Conservation (phyloP, 2,888 invertebrate genomes). For the Cosmia trapezina region DNA sequence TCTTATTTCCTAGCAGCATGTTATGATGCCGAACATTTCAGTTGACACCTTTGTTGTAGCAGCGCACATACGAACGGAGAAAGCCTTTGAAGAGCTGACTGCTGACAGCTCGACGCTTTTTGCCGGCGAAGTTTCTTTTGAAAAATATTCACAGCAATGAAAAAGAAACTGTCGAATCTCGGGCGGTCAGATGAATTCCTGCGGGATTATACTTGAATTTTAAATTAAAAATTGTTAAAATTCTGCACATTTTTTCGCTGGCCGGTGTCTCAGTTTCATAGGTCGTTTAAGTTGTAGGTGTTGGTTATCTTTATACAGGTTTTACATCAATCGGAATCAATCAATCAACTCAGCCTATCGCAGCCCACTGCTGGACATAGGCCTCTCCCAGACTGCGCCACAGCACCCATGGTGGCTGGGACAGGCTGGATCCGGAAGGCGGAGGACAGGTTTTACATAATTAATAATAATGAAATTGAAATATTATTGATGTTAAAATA, state of each 20-base stretch:
- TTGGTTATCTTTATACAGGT: no score
- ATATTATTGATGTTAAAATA: not conserved
- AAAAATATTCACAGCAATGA: slow-evolving; percentile 16
- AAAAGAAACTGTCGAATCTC: slow-evolving; percentile 21
- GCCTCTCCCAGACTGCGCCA: no score
- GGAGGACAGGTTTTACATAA: not conserved
- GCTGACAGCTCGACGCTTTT: not conserved
- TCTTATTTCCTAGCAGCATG: slow-evolving; percentile 7
- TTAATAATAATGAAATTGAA: not conserved
- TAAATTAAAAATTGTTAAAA: slow-evolving; percentile 27
- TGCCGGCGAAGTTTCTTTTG: not conserved
- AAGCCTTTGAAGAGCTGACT: slow-evolving; percentile 14
- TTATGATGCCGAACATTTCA: not conserved
- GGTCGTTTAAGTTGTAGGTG: not conserved
- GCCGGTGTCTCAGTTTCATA: not conserved
- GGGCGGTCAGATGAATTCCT: slow-evolving; percentile 4
- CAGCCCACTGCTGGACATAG: no score
- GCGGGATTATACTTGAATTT: slow-evolving; percentile 12
- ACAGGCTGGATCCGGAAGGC: no score
- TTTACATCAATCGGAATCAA: no score
- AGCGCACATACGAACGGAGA: not conserved
- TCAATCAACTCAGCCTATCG: no score
- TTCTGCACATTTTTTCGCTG: not conserved
- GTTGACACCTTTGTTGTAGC: not conserved
- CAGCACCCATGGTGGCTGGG: no score